phyloP scores from a whole-genome alignment of 2,797 vertebrate genomes.

The Spondyliosoma cantharus region DNA sequence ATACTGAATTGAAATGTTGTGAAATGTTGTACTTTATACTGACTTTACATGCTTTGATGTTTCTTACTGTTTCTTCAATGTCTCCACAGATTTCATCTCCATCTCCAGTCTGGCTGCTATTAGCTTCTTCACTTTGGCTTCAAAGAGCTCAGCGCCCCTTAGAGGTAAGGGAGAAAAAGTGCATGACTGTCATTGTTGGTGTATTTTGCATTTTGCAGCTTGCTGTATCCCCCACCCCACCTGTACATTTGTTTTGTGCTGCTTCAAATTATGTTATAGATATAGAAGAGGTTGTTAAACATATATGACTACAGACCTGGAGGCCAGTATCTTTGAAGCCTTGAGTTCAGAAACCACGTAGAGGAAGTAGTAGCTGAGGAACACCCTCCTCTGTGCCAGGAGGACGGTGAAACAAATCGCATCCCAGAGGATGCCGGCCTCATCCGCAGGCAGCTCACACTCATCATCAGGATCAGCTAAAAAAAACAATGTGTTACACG shows the following conservation, averaged over 20 bases:
- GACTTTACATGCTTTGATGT: background rate
- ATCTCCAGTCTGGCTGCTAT: conserved; percentile 79
- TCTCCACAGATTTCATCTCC: conserved; percentile 82
- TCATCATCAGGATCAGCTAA: conserved; percentile 77
- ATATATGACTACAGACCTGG: conserved; percentile 72
- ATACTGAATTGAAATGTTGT: background rate
- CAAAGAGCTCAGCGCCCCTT: conserved; percentile 86
- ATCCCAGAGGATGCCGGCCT: conserved; percentile 87
- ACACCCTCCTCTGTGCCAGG: conserved; percentile 82
- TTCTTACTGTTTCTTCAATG: conserved; percentile 83
- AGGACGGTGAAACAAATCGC: conserved; percentile 85
- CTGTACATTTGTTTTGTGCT: background rate
- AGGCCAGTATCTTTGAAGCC: conserved; percentile 83
- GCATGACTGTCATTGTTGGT: background rate
- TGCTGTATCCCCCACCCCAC: background rate
- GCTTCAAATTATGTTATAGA: background rate
- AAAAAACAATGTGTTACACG: conserved; percentile 12
- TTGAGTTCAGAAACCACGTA: conserved; percentile 85
- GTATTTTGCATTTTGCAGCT: background rate
- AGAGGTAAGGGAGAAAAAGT: conserved; percentile 20
- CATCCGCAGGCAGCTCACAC: conserved; percentile 84
- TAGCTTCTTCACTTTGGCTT: conserved; percentile 84
- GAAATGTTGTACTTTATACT: background rate
- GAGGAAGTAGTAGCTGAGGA: conserved; percentile 88
- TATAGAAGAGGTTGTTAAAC: background rate